Conservation (phyloP, 1,140 invertebrate genomes). For the Condylostylus longicornis region DNA sequence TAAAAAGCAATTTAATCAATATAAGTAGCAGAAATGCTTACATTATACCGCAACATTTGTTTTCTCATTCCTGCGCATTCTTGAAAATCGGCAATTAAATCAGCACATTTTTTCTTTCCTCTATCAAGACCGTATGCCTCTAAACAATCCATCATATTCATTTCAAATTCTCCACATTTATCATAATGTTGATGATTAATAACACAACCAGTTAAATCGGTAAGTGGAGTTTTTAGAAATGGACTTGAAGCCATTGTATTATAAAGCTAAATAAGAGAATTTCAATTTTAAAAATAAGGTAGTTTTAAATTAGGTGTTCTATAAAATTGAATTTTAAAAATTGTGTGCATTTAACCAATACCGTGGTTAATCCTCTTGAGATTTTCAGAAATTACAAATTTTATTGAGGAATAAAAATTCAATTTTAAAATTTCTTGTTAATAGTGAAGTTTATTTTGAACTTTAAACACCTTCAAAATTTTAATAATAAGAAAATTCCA, state of each 20-base stretch:
- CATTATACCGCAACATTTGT: slow-evolving; percentile 39
- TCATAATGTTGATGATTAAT: slow-evolving; percentile 44
- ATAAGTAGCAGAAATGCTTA: slow-evolving; percentile 13
- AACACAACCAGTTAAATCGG: slow-evolving; percentile 46
- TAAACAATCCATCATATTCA: slow-evolving; percentile 50
- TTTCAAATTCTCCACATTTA: slow-evolving; percentile 46
- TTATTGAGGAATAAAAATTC: too few relatives aligned
- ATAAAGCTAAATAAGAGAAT: too few relatives aligned
- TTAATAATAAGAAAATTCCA: too few relatives aligned
- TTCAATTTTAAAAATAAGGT: too few relatives aligned
- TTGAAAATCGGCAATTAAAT: slow-evolving; percentile 44
- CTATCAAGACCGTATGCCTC: slow-evolving; percentile 54
- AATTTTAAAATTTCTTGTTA: too few relatives aligned
- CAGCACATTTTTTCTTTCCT: slow-evolving; percentile 39
- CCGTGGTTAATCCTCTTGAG: too few relatives aligned
- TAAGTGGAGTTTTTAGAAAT: slow-evolving; percentile 45
- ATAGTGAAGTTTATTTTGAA: too few relatives aligned
- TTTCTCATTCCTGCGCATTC: slow-evolving; percentile 46
- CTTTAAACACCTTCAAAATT: too few relatives aligned
- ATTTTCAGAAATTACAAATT: too few relatives aligned
- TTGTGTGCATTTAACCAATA: too few relatives aligned
- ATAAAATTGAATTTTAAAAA: too few relatives aligned
- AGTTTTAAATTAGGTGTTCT: too few relatives aligned
- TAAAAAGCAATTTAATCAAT: background rate
- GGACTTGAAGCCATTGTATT: slow-evolving; percentile 40